Conservation (phyloP, 2,113 vertebrate genomes). For the Podilymbus podiceps region DNA sequence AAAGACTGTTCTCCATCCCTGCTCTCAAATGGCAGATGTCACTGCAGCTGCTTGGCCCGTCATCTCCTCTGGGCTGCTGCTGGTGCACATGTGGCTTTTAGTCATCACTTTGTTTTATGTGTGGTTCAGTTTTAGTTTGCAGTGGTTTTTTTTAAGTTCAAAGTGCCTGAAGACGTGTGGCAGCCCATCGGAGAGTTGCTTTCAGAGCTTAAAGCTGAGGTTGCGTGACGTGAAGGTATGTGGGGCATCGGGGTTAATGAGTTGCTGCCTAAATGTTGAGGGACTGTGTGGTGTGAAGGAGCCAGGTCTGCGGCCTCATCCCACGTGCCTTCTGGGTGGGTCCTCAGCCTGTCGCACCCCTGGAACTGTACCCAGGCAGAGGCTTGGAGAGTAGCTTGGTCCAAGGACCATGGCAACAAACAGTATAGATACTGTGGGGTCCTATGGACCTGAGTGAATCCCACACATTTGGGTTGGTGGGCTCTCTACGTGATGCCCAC, state of each 20-base stretch:
- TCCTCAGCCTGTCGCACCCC: not conserved
- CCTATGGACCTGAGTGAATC: not conserved
- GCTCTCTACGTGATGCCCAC: rapidly evolving
- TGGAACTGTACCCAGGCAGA: not conserved
- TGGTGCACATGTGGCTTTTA: not conserved
- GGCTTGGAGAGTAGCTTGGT: not conserved
- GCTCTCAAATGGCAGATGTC: not conserved
- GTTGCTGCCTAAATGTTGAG: not conserved
- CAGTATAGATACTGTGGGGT: not conserved
- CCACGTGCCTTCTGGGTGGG: not conserved
- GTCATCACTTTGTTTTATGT: not conserved
- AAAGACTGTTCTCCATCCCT: not conserved
- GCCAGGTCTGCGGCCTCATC: not conserved
- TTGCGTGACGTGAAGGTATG: not conserved
- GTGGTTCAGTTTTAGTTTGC: not conserved
- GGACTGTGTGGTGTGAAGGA: not conserved
- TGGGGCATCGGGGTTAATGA: rapidly evolving
- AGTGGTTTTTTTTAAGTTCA: not conserved
- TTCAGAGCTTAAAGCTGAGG: not conserved
- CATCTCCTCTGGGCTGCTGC: not conserved
- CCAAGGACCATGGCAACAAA: not conserved
- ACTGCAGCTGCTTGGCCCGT: not conserved
- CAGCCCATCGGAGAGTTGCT: not conserved
- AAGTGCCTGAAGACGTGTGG: not conserved
- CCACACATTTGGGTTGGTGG: not conserved